Base-by-base conservation (phyloP, 2,797 vertebrate species). In the Hemitrygon akajei region DNA sequence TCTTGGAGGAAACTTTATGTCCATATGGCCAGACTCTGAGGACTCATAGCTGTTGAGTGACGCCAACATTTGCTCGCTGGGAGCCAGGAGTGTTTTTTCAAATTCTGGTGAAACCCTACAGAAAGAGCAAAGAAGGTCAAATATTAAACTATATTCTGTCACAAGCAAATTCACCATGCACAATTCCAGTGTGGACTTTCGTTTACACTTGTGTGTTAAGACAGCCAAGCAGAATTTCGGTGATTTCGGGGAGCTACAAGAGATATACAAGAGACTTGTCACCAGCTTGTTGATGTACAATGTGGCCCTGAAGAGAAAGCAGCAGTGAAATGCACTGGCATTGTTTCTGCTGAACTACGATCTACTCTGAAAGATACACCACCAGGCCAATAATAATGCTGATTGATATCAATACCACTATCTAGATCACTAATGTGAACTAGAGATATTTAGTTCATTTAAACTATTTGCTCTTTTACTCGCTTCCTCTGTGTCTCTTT, bases 1-100 rank as follows among this genome's bases (percentile, higher is more conserved):
- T 76, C 97, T 97, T 7, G 94, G 77, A 94, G 97, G 96, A 56
- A 97, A 95, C 4, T 95, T 96, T 95, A 96, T 96, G 20, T 95
- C 96, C 71, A 96, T 95, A 58, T 91, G 91, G 94, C 92, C 93
- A 79, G 95, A 25, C 94, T 95, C 95, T 0, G 95, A 96, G 93
- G 95, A 95, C 77, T 95, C 95, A 0, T 95, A 95, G 94, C 95
- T 95, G 14, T 95, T 94, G 12, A 95, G 94, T 94, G 91, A 73
- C 22, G 47, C 91, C 69, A 93, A 76, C 91, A 76, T 27, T 47
- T 93, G 95, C 94, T 69, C 95, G 94, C 0, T 95, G 96, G 89
- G 96, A 96, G 47, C 94, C 93, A 40, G 95, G 3, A 95, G 94
- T 94, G 95, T 95, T 0, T 94, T 94, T 20, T 93, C 94, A 25